Conservation (phyloP, 2,113 vertebrate genomes). For the Tenrec ecaudatus region DNA sequence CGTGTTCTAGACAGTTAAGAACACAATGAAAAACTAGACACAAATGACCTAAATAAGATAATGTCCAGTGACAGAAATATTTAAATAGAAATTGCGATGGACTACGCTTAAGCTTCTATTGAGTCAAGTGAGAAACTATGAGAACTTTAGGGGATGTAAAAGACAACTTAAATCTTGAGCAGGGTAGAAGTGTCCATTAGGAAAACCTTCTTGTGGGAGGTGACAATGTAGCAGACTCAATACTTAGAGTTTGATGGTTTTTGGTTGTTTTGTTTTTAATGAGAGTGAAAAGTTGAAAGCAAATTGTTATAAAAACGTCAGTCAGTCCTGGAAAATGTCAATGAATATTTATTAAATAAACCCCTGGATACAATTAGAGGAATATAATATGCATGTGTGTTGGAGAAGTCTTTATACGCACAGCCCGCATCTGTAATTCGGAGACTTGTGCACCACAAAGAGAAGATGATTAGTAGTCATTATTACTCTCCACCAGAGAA, state of each 20-base stretch:
- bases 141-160: background rate
- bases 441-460: background rate
- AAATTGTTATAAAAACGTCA: background rate
- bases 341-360: constrained; percentile 10
- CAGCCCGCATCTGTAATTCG: background rate
- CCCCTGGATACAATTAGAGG: background rate
- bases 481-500: background rate
- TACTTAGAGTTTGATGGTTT: background rate
- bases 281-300: background rate
- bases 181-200: background rate
- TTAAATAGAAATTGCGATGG: background rate
- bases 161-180: background rate
- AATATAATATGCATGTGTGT: background rate
- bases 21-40: background rate
- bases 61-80: background rate
- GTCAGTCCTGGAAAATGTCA: background rate
- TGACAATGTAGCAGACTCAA: background rate
- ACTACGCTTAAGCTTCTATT: background rate
- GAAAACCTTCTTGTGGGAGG: background rate
- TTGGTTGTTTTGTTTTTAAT: background rate
- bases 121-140: background rate
- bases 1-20: background rate
- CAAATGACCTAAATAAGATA: background rate
- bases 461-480: too few relatives aligned
- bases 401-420: background rate